Evolutionary conservation across 1,140 invertebrate genomes (phyloP), one percentile per base, ranked within the genome.

Genomic region (Lysiphlebus fabarum): DNA sequence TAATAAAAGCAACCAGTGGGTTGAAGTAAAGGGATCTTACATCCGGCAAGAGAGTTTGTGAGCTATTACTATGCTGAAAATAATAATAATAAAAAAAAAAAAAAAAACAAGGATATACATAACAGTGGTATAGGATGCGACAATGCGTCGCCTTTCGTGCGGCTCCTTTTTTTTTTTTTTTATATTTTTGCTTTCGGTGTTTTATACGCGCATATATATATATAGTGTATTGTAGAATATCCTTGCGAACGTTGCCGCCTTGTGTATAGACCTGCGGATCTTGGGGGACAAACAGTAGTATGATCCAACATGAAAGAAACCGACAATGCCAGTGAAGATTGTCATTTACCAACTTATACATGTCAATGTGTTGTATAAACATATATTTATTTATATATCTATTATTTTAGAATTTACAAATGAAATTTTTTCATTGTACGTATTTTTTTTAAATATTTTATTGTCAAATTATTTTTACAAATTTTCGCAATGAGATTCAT

Each of bases 261-360:
- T 55, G 17, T 26, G 17, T 26, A 26, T 53, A 42, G 37, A 53
- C 50, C 38, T 40, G 10, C 10, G 38, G 26, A 62, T 55, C 17
- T 26, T 26, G 1, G 17, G 62, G 65, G 58, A 66, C 65, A 66
- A 66, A 68, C 64, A 64, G 62, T 67, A 65, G 67, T 70, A 68
- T 67, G 70, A 64, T 70, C 67, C 65, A 66, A 73, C 63, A 71
- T 72, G 64, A 73, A 73, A 73, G 67, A 48, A 42, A 47, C 64
- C 65, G 69, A 65, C 66, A 49, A 26, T 26, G 17, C 17, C 17
- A 26, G 17, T 26, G 17, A 26, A 26, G 17, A 26, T 26, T 26
- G 17, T 26, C 17, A 26, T 26, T 26, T 26, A 26, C 17, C 17
- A 26, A 26, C 17, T 26, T 26, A 26, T 4, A 26, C 17, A 17